A percentile compares a stretch with the other conserved stretches of the same genome.
Conservation (phyloP, 30 jellyfish, hydroid and myxozoan genomes). For the Euphysa ruthae region DNA sequence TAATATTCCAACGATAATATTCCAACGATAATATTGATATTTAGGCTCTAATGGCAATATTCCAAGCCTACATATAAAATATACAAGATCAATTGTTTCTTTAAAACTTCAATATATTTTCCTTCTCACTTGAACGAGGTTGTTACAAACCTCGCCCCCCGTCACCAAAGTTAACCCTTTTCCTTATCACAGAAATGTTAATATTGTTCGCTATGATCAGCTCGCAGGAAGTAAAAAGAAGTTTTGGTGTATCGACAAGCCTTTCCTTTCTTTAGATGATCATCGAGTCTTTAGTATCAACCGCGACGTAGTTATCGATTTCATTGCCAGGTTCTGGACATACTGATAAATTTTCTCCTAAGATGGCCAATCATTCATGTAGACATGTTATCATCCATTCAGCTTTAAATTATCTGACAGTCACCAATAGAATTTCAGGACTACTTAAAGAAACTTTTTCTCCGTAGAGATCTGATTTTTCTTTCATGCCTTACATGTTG, state of each 20-base stretch:
- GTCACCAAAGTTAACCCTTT: not conserved
- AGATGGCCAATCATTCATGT: no score
- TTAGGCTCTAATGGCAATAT: no score
- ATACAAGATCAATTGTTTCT: not conserved
- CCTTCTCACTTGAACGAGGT: not conserved
- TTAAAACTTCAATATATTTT: not conserved
- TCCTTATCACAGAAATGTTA: not conserved
- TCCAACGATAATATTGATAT: no score
- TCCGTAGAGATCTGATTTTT: not conserved
- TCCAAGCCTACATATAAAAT: no score
- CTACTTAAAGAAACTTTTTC: not conserved
- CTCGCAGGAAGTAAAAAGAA: no score
- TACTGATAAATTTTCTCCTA: not conserved
- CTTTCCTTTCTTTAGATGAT: not conserved
- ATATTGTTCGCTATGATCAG: no score
- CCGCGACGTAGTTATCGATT: no score
- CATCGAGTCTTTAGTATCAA: not conserved
- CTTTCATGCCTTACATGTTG: no score
- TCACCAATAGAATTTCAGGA: no score
- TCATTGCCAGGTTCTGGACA: slow-evolving; percentile 1
- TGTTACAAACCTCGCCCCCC: not conserved
- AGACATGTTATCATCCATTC: no score
- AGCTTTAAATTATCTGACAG: no score
- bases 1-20: no score
- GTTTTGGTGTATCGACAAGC: not conserved